Evolutionary conservation across 2,888 invertebrate genomes (phyloP).

Genomic region (Criorhina ranunculi): DNA sequence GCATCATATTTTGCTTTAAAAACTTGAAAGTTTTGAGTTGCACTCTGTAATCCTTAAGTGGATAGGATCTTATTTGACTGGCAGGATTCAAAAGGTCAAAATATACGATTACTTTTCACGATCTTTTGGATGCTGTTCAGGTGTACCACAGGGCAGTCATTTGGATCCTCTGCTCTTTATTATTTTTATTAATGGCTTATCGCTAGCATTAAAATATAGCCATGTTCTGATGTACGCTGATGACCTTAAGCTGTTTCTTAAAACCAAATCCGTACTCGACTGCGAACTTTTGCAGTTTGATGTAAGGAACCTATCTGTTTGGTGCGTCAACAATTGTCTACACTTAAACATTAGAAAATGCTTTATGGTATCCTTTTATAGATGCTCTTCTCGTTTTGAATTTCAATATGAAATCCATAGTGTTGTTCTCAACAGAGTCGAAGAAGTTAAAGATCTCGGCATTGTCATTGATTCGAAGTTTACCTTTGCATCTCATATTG

Average conservation of each 20-base stretch:
- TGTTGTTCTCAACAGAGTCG: too few relatives aligned
- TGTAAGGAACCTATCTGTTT: too few relatives aligned
- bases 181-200: background rate
- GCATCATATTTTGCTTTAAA: background rate
- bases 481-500: background rate
- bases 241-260: background rate
- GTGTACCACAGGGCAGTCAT: background rate
- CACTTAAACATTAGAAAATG: too few relatives aligned
- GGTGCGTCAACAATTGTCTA: too few relatives aligned
- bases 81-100: slow-evolving; percentile 10
- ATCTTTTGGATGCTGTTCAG: background rate
- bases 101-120: slow-evolving; percentile 2
- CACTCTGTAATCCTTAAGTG: background rate
- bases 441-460: too few relatives aligned
- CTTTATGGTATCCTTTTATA: too few relatives aligned
- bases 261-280: too few relatives aligned
- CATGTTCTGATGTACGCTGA: background rate
- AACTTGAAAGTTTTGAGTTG: background rate
- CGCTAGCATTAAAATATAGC: background rate
- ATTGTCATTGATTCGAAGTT: background rate
- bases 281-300: too few relatives aligned
- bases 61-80: background rate
- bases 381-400: too few relatives aligned
- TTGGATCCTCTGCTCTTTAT: background rate
- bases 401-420: too few relatives aligned